Percentiles rank a stretch among this genome's conserved stretches.
These are phyloP conservation scores for Cladopsammia gracilis DNA, from an alignment of 64 coral and sea anemone species.

Conservation along the genomic window DNA sequence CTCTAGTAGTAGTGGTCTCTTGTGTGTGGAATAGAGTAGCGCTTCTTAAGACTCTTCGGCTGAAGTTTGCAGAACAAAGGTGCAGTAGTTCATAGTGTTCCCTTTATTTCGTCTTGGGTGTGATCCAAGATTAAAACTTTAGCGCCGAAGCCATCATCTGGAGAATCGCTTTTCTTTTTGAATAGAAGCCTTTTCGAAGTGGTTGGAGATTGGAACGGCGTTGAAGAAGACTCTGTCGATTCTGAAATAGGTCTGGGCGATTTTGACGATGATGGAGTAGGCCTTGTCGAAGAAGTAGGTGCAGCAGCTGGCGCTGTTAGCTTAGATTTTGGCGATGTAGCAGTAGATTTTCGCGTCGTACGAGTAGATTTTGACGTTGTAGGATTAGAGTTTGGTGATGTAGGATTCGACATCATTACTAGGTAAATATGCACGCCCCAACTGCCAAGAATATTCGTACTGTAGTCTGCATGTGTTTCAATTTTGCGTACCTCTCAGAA, in stretches of 20 bases:
- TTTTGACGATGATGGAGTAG: slow-evolving; percentile 24
- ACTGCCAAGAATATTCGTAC: background rate
- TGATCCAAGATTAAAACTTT: slow-evolving; percentile 56
- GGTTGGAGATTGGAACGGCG: slow-evolving; percentile 24
- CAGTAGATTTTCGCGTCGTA: background rate
- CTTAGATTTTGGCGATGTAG: slow-evolving; percentile 5
- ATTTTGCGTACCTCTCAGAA: slow-evolving; percentile 15
- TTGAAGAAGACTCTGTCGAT: slow-evolving; percentile 42
- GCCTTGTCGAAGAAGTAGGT: background rate
- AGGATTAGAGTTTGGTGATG: background rate
- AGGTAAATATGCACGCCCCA: background rate
- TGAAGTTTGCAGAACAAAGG: slow-evolving; percentile 64
- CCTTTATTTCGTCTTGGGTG: slow-evolving; percentile 49
- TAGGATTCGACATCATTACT: background rate
- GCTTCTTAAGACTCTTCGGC: slow-evolving; percentile 48
- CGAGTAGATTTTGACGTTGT: slow-evolving; percentile 10
- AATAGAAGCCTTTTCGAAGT: slow-evolving; percentile 34
- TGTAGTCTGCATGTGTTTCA: slow-evolving; percentile 7
- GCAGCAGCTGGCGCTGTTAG: background rate
- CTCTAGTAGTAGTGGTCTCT: slow-evolving; percentile 69
- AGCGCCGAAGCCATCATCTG: slow-evolving; percentile 28
- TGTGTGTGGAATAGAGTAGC: slow-evolving; percentile 70
- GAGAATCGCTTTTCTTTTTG: slow-evolving; percentile 27
- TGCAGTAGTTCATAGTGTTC: slow-evolving; percentile 67
- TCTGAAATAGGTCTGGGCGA: slow-evolving; percentile 46